Evolutionary conservation across 2,797 vertebrate genomes (phyloP).

Genomic region (Delichon dasypus): DNA sequence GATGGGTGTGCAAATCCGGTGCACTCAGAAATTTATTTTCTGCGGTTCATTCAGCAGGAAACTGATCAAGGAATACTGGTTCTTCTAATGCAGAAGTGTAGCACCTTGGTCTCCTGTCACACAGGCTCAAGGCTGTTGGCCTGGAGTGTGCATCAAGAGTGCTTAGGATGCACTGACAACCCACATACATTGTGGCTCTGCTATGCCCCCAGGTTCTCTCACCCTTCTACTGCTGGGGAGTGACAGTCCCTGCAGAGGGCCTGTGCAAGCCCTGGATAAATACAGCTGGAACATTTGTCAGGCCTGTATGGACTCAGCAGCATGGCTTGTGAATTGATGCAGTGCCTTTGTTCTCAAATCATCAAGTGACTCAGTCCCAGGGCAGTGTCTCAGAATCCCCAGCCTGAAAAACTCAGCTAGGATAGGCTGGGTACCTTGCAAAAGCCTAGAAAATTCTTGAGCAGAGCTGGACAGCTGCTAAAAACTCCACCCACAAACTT

Average conservation of each 20-base stretch:
- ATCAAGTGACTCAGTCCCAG: neutral
- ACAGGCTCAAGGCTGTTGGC: neutral
- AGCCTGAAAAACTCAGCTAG: neutral
- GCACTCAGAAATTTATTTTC: neutral
- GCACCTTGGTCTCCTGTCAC: neutral
- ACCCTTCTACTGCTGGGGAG: neutral
- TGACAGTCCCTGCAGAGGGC: neutral
- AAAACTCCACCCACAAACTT: neutral
- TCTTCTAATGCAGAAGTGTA: neutral
- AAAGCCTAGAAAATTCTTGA: neutral
- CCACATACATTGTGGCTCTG: fast-evolving
- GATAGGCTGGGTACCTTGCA: neutral
- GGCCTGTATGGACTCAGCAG: neutral
- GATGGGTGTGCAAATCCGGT: fast-evolving
- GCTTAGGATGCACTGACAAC: neutral
- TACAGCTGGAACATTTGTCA: neutral
- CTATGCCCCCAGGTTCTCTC: fast-evolving
- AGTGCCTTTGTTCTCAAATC: neutral
- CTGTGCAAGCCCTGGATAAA: neutral
- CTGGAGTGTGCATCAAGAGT: neutral
- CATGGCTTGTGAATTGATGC: neutral
- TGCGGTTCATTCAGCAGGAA: neutral
- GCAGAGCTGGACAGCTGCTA: neutral
- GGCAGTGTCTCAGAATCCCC: neutral
- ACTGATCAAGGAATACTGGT: neutral